Evolutionary conservation across 2,113 vertebrate species (phyloP).

Genomic region (Octodon degus): DNA sequence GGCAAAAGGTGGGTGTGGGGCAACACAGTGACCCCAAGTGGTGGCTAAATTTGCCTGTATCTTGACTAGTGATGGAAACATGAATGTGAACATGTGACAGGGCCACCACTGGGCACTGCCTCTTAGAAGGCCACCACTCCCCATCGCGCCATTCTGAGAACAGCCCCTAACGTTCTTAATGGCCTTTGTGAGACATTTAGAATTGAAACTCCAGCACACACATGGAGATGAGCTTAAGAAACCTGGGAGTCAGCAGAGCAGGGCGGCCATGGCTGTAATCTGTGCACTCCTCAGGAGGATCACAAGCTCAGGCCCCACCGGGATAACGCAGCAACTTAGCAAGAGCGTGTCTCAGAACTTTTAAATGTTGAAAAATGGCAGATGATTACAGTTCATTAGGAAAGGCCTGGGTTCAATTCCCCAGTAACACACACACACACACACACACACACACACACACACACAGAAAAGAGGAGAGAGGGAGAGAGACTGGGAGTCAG

Average conservation of each 20-base stretch:
- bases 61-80: not conserved
- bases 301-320: not conserved
- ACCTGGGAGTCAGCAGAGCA: not conserved
- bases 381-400: not conserved
- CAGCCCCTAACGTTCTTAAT: not conserved
- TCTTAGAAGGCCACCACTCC: not conserved
- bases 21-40: not conserved
- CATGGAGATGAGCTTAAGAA: not conserved
- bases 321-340: not conserved
- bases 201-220: not conserved
- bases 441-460: not conserved
- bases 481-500: not conserved
- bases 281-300: not conserved
- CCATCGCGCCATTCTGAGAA: no score
- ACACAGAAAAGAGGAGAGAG: not conserved
- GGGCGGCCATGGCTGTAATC: not conserved
- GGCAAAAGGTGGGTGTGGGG: not conserved
- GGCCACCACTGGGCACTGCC: not conserved
- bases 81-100: not conserved
- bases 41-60: not conserved
- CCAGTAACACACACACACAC: not conserved
- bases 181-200: not conserved
- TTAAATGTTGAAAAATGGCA: not conserved
- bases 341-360: not conserved
- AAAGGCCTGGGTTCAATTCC: not conserved